Evolutionary conservation across 2,888 invertebrate genomes (phyloP).

Genomic region (Papilio elwesi): DNA sequence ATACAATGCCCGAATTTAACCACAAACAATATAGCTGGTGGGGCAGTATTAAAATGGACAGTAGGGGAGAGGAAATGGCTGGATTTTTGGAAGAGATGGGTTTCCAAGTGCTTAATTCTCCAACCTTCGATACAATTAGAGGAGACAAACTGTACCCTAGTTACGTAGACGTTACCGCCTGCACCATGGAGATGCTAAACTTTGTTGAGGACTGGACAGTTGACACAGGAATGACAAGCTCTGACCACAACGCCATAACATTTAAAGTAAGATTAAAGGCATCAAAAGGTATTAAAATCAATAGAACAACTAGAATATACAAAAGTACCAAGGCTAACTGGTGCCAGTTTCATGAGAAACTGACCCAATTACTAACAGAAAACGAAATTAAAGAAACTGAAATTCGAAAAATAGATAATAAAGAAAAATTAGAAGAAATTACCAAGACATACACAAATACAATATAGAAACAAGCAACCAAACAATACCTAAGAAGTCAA

Average conservation of each 20-base stretch:
- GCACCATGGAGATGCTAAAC: conserved; percentile 25
- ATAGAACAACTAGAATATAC: conserved; percentile 37
- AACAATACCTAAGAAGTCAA: not conserved
- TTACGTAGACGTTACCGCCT: not conserved
- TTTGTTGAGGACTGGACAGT: conserved; percentile 38
- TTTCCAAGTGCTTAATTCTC: conserved; percentile 34
- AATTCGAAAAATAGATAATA: not conserved
- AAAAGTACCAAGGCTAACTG: conserved; percentile 42
- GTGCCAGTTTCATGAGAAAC: conserved; percentile 17
- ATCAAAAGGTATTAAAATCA: conserved; percentile 22
- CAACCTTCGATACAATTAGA: conserved; percentile 39
- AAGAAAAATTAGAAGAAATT: conserved; percentile 1
- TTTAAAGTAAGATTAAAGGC: conserved; percentile 27
- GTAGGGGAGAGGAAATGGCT: conserved; percentile 42
- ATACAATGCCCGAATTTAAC: conserved; percentile 31
- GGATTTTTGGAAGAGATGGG: not conserved
- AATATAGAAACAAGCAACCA: conserved; percentile 34
- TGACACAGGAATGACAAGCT: conserved; percentile 21
- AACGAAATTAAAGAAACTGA: not conserved
- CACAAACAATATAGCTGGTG: conserved; percentile 43
- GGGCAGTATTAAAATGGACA: conserved; percentile 39
- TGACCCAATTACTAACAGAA: not conserved
- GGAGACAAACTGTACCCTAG: conserved; percentile 39
- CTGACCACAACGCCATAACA: conserved; percentile 41
- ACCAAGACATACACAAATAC: conserved; percentile 14